These are phyloP conservation scores for Platycnemis pennipes DNA, from an alignment of 2,888 invertebrate genomes.

Conservation along the genomic window DNA sequence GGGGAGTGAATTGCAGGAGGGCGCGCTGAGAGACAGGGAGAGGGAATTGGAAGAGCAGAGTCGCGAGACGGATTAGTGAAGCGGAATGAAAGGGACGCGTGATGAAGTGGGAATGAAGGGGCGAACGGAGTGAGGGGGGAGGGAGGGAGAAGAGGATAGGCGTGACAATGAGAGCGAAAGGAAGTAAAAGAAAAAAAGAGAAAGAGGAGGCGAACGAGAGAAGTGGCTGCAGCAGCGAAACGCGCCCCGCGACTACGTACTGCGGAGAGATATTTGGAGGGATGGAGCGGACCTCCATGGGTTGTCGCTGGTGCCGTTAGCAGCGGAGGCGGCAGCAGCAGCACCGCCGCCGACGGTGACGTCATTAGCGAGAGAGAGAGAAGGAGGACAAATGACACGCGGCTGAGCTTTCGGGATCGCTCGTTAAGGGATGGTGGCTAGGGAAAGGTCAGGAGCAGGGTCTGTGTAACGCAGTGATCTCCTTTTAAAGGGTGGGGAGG, in stretches of 20 bases:
- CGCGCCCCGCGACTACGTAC: neutral
- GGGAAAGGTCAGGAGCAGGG: constrained; percentile 50
- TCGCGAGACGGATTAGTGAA: neutral
- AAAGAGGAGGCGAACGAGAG: neutral
- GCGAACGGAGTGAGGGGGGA: neutral
- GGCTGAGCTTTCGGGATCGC: constrained; percentile 37
- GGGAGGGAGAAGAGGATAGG: neutral
- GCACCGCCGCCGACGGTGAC: neutral
- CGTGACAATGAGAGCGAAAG: constrained; percentile 4
- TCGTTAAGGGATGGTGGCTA: constrained; percentile 31
- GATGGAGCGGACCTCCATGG: neutral
- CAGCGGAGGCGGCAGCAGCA: neutral
- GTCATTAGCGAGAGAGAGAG: neutral
- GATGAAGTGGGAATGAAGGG: constrained; percentile 15
- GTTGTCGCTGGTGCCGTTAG: neutral
- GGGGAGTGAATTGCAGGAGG: neutral
- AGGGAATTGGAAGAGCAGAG: neutral
- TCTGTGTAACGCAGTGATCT: constrained; percentile 29
- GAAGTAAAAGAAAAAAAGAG: neutral
- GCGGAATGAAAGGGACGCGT: constrained; percentile 1
- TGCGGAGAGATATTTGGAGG: neutral
- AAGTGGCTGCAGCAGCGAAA: constrained; percentile 30
- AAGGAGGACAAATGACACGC: neutral
- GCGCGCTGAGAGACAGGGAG: neutral
- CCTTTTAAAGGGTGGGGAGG: neutral